Percentiles rank a stretch among this genome's conserved stretches.
phyloP scores from a whole-genome alignment of 2,113 vertebrate species.

The Circaetus gallicus region DNA sequence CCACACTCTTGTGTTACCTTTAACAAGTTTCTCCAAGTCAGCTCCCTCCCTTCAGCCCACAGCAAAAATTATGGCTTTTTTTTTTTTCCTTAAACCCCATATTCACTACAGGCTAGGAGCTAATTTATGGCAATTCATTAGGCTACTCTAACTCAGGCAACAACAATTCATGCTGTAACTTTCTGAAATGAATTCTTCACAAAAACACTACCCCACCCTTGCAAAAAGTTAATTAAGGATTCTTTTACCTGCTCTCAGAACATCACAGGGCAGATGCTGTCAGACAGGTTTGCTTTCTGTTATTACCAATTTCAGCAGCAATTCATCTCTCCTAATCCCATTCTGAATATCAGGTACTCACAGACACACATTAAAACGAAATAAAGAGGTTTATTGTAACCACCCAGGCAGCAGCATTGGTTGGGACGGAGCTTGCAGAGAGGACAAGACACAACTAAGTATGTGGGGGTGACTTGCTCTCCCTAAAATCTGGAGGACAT shows the following conservation, averaged over 20 bases:
- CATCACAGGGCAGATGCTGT: constrained; percentile 27
- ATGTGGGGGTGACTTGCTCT: background rate
- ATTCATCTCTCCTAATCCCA: constrained; percentile 13
- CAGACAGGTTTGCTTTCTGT: constrained; percentile 40
- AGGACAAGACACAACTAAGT: background rate
- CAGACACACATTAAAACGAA: background rate
- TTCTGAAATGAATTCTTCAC: background rate
- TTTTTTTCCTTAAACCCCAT: background rate
- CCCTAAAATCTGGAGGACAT: background rate
- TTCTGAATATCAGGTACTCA: background rate
- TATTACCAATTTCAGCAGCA: constrained; percentile 39
- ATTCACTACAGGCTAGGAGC: background rate
- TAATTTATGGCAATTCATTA: constrained; percentile 28
- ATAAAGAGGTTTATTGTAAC: background rate
- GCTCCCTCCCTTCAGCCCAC: background rate
- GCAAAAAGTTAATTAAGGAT: constrained; percentile 39
- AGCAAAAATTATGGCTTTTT: background rate
- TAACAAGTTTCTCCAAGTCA: background rate
- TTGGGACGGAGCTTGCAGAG: background rate
- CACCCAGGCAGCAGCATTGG: background rate
- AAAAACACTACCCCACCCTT: constrained; percentile 5
- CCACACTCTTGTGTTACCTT: background rate
- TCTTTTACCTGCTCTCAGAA: constrained; percentile 2
- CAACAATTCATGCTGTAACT: background rate
- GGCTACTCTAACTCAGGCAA: background rate